These are phyloP conservation scores for Acanthisitta chloris DNA, from an alignment of 2,113 vertebrate species.

Conservation along the genomic window DNA sequence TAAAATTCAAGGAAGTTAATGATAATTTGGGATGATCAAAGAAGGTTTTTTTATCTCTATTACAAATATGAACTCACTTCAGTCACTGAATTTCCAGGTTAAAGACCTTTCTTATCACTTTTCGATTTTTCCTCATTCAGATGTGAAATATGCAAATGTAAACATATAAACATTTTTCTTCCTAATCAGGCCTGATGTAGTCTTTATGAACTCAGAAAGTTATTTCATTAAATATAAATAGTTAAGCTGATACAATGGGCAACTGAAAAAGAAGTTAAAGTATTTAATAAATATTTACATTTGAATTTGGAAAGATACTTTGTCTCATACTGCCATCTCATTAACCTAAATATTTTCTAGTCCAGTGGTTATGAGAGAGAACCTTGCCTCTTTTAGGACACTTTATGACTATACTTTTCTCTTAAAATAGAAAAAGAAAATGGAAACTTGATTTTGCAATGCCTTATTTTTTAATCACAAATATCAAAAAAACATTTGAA, in stretches of 20 bases:
- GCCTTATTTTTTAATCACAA: not conserved
- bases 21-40: not conserved
- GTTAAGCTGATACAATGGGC: not conserved
- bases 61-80: not conserved
- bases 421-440: not conserved
- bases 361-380: not conserved
- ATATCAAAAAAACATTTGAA: not conserved
- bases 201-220: not conserved
- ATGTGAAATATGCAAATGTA: not conserved
- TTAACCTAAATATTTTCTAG: not conserved
- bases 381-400: not conserved
- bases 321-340: rapidly evolving
- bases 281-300: not conserved
- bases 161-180: not conserved
- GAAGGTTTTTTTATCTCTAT: not conserved
- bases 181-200: not conserved
- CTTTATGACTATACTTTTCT: not conserved
- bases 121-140: not conserved
- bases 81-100: not conserved
- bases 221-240: not conserved
- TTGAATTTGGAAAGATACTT: not conserved
- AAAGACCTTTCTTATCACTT: not conserved
- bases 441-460: not conserved
- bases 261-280: not conserved
- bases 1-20: not conserved